A percentile compares a stretch with the other conserved stretches of the same genome.
Conservation (phyloP, 2,113 vertebrate genomes). For the Hassar affinis region DNA sequence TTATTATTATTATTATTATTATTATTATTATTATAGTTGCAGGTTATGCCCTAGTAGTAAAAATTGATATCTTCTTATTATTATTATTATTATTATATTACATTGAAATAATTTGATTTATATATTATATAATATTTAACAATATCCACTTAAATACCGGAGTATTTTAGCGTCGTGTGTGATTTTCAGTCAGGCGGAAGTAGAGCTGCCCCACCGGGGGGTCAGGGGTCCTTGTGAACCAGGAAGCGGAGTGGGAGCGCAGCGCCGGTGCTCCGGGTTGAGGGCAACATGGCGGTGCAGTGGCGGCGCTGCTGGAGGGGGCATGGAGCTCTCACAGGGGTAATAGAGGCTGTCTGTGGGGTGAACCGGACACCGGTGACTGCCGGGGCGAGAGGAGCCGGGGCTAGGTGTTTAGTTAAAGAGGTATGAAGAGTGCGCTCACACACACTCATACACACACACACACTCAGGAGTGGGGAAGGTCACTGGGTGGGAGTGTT, state of each 20-base stretch:
- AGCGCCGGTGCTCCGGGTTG: neutral
- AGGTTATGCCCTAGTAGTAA: too few relatives aligned
- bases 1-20: too few relatives aligned
- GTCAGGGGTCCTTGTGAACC: slow-evolving; percentile 51
- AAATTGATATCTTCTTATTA: too few relatives aligned
- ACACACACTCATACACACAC: neutral
- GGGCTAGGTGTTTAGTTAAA: neutral
- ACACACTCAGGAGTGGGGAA: neutral
- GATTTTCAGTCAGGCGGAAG: slow-evolving; percentile 2
- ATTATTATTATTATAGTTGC: neutral
- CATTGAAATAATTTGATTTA: neutral
- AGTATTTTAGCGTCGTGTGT: neutral
- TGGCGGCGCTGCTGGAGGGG: slow-evolving; percentile 61
- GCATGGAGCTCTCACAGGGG: slow-evolving; percentile 18
- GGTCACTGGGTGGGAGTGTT: slow-evolving; percentile 13
- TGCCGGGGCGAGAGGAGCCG: neutral
- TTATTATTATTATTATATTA: neutral
- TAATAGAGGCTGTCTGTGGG: slow-evolving; percentile 39
- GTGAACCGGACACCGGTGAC: slow-evolving; percentile 35
- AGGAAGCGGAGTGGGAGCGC: neutral
- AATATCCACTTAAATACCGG: too few relatives aligned
- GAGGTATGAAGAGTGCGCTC: neutral
- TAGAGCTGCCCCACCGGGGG: neutral
- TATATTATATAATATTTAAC: too few relatives aligned
- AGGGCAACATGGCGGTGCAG: slow-evolving; percentile 68